A percentile compares a stretch with the other conserved stretches of the same genome.
Conservation (phyloP, 2,888 invertebrate species). For the Ernsta delagoae region DNA sequence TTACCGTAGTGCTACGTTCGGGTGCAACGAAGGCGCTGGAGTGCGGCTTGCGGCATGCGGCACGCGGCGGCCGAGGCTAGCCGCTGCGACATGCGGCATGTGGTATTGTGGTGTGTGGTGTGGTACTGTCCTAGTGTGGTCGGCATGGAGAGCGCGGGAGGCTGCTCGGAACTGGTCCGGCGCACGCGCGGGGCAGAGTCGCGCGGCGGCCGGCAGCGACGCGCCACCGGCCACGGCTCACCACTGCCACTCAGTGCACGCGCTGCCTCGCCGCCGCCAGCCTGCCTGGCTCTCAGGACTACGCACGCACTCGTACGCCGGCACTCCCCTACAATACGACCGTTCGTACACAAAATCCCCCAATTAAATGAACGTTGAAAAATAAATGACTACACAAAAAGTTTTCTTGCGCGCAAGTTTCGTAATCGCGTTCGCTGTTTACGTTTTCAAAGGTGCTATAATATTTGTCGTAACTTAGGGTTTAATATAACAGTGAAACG, state of each 20-base stretch:
- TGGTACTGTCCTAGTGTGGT: neutral
- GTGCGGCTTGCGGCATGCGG: slow-evolving; percentile 37
- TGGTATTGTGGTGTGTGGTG: slow-evolving; percentile 22
- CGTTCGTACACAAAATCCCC: slow-evolving; percentile 49
- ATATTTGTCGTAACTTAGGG: slow-evolving; percentile 49
- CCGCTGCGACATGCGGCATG: slow-evolving; percentile 37
- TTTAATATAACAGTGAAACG: slow-evolving; percentile 63
- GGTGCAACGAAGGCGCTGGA: slow-evolving; percentile 32
- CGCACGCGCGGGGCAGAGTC: slow-evolving; percentile 67
- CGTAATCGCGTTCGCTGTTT: slow-evolving; percentile 51
- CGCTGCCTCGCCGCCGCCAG: slow-evolving; percentile 75
- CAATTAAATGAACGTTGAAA: slow-evolving; percentile 38
- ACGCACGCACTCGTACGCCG: slow-evolving; percentile 47
- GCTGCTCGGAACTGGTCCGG: slow-evolving; percentile 69
- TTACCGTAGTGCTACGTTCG: too few relatives aligned
- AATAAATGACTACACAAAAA: slow-evolving; percentile 49
- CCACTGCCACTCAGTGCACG: slow-evolving; percentile 78
- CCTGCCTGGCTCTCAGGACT: slow-evolving; percentile 61
- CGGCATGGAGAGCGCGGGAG: slow-evolving; percentile 44
- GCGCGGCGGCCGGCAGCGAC: slow-evolving; percentile 57
- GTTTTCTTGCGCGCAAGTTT: slow-evolving; percentile 54
- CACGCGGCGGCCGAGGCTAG: slow-evolving; percentile 31
- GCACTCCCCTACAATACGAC: slow-evolving; percentile 49
- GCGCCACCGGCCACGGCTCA: slow-evolving; percentile 48
- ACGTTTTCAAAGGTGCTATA: slow-evolving; percentile 56